These are phyloP conservation scores for Oreortyx pictus DNA, from an alignment of 2,797 vertebrate species.

Conservation along the genomic window DNA sequence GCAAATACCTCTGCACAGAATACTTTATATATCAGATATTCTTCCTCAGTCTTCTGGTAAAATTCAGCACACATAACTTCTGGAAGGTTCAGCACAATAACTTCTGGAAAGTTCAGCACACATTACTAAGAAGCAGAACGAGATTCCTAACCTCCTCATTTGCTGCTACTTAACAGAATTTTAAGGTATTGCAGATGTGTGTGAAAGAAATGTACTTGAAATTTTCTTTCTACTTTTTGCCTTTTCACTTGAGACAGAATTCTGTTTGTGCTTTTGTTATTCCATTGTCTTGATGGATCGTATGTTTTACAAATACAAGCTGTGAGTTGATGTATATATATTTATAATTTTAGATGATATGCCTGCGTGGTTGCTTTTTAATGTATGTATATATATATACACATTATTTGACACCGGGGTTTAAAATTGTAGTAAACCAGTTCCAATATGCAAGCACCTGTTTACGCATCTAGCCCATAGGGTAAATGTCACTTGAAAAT, in stretches of 20 bases:
- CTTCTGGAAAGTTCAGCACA: not conserved
- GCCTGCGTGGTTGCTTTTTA: not conserved
- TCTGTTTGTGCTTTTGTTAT: not conserved
- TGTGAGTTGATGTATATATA: too few species aligned
- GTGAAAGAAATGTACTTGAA: not conserved
- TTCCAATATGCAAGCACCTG: not conserved
- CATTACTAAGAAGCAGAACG: not conserved
- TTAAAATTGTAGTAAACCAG: not conserved
- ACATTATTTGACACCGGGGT: not conserved
- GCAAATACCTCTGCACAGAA: not conserved
- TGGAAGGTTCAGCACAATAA: not conserved
- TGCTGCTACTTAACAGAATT: not conserved
- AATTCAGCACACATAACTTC: fast-evolving
- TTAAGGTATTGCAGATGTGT: not conserved
- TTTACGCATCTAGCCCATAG: not conserved
- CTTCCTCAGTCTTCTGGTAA: not conserved
- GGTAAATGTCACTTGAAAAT: not conserved
- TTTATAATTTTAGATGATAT: not conserved
- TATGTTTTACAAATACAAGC: not conserved
- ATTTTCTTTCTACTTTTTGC: not conserved
- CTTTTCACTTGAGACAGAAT: not conserved
- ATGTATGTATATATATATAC: too few species aligned
- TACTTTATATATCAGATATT: not conserved
- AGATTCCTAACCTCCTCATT: not conserved
- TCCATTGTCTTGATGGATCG: not conserved